These are phyloP conservation scores for Eristalis arbustorum DNA, from an alignment of 2,888 invertebrate genomes.

Conservation along the genomic window DNA sequence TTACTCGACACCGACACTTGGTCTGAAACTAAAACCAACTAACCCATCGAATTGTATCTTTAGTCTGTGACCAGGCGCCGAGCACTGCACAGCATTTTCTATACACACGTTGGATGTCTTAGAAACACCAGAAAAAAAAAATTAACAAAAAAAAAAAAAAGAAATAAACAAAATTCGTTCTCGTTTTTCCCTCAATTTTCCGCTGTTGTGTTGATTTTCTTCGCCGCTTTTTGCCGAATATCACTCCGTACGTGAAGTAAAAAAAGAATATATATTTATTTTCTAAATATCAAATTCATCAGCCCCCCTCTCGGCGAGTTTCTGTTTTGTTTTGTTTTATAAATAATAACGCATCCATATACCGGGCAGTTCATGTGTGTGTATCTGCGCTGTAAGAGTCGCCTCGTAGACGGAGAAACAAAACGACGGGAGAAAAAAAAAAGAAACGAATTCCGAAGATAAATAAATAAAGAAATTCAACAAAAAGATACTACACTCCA, in stretches of 20 bases:
- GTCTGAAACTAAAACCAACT: conserved; percentile 48
- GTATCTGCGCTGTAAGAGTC: conserved; percentile 47
- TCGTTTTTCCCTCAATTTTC: conserved; percentile 69
- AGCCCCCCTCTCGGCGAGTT: neutral
- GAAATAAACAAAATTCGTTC: conserved; percentile 55
- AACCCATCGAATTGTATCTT: conserved; percentile 58
- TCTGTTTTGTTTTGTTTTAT: conserved; percentile 25
- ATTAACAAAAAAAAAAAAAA: neutral
- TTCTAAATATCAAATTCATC: neutral
- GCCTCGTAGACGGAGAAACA: conserved; percentile 34
- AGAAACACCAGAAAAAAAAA: conserved; percentile 44
- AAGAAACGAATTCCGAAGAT: conserved; percentile 48
- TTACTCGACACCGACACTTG: conserved; percentile 3
- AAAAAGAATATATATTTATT: conserved; percentile 16
- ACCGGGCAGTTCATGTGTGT: conserved; percentile 34
- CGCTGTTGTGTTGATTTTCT: conserved; percentile 66
- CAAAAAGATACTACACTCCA: conserved; percentile 40
- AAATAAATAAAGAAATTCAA: conserved; percentile 45
- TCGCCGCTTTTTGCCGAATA: conserved; percentile 65
- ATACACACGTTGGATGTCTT: conserved; percentile 61
- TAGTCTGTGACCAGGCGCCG: conserved; percentile 76
- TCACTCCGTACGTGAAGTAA: conserved; percentile 36
- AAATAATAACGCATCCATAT: conserved; percentile 27
- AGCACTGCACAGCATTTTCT: conserved; percentile 74
- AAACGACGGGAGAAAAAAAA: conserved; percentile 29